Conservation (phyloP, 2,113 vertebrate genomes). For the Hippocampus mohnikei region DNA sequence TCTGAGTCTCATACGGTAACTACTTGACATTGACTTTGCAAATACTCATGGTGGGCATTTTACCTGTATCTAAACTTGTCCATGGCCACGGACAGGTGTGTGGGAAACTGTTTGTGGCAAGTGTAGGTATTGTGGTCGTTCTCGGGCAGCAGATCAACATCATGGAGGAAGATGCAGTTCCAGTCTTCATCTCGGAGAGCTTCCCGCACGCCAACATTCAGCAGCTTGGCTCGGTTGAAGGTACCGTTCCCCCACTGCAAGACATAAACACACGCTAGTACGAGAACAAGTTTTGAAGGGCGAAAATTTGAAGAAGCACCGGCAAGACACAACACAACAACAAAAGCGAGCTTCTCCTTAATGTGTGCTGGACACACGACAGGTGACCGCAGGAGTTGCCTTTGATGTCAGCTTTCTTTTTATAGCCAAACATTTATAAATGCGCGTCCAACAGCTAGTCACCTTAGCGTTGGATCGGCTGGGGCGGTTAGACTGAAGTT, state of each 20-base stretch:
- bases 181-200: conserved; percentile 91
- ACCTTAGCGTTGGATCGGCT: no score
- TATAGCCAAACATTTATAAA: background rate
- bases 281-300: no score
- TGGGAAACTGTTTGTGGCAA: conserved; percentile 86
- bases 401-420: no score
- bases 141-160: conserved; percentile 91
- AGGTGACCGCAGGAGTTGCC: no score
- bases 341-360: no score
- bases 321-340: no score
- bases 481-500: no score
- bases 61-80: conserved; percentile 95
- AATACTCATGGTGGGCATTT: conserved; percentile 30
- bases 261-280: background rate
- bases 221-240: conserved; percentile 91
- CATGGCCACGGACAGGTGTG: conserved; percentile 91
- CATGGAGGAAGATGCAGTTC: conserved; percentile 91
- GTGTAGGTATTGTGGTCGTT: conserved; percentile 94
- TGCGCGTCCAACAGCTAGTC: background rate
- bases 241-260: conserved; percentile 82
- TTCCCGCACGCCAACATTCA: conserved; percentile 92
- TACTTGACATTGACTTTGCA: no score
- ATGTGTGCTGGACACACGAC: no score
- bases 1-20: no score
- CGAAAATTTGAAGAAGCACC: no score